Base-by-base conservation (phyloP, 1,140 invertebrate genomes). In the Drosophila rhopaloa region DNA sequence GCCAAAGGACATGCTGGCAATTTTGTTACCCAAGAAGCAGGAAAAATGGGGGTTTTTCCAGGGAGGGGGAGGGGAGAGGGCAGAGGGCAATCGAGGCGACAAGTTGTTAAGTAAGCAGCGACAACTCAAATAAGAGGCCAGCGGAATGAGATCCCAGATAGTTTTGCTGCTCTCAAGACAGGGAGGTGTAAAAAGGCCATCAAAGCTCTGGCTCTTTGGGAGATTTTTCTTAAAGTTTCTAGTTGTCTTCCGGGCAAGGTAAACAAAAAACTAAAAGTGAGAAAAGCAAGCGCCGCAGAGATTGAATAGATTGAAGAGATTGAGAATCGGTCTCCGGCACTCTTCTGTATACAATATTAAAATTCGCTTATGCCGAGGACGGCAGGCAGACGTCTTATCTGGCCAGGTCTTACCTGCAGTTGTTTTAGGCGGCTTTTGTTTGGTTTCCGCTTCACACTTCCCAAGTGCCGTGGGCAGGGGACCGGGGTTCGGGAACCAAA, bases 401-500 rank as follows among this genome's bases (percentile, higher is more conserved):
- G 37, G 16, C 53, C 46, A 13, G 37, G 53, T 66, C 73, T 76
- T 83, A 81, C 81, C 83, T 88, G 84, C 84, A 88, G 76, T 80
- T 88, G 84, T 88, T 81, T 88, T 76, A 80, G 84, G 79, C 83
- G 79, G 83, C 83, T 89, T 88, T 88, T 88, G 84, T 88, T 89
- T 88, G 84, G 84, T 88, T 88, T 88, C 84, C 84, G 84, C 84
- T 88, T 88, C 84, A 88, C 84, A 88, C 84, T 88, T 89, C 80
- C 79, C 84, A 44, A 63, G 60, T 27, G 59, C 8, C 40, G 58
- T 27, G n/a, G 37, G 10, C 24, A 2, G 54, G 54, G 38, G 9
- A 32, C 6, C 6, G 29, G 29, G 29, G 29, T 8, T 0, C 1
- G 6, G 29, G n/a, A 32, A 8, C 24, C 5, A 44, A 48, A 32